A percentile compares a stretch with the other conserved stretches of the same genome.
phyloP scores from a whole-genome alignment of 2,888 invertebrate species.

The Mythimna loreyi region DNA sequence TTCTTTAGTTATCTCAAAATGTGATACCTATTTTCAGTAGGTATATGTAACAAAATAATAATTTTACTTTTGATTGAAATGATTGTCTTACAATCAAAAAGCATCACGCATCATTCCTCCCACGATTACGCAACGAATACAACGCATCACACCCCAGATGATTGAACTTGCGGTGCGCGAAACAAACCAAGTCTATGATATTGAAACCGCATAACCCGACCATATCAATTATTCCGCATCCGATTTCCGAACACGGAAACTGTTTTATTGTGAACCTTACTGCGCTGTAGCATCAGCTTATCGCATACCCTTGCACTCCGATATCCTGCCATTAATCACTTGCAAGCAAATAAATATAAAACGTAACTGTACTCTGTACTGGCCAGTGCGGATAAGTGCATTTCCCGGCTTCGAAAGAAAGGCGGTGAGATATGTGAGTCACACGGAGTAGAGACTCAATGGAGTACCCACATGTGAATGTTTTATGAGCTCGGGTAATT shows the following conservation, averaged over 20 bases:
- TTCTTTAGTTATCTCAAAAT: neutral
- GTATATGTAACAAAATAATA: neutral
- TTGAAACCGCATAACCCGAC: constrained; percentile 51
- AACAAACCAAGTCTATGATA: constrained; percentile 29
- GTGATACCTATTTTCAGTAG: no score
- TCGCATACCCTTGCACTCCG: constrained; percentile 36
- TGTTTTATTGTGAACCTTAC: constrained; percentile 24
- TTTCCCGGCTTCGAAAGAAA: constrained; percentile 29
- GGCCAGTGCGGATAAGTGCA: constrained; percentile 41
- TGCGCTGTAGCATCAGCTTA: constrained; percentile 27
- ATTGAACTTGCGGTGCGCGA: constrained; percentile 30
- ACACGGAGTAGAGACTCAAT: constrained; percentile 22
- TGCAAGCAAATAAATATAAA: constrained; percentile 32
- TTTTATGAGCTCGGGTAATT: constrained; percentile 5
- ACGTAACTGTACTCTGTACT: constrained; percentile 23
- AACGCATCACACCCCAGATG: constrained; percentile 22
- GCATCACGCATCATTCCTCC: constrained; percentile 8
- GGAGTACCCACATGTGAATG: neutral
- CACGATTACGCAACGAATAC: constrained; percentile 33
- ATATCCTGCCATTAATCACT: constrained; percentile 47
- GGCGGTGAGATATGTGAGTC: constrained; percentile 6
- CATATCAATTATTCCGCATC: constrained; percentile 53
- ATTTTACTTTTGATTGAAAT: neutral
- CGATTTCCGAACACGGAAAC: constrained; percentile 51
- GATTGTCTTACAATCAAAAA: constrained; percentile 5